A percentile compares a stretch with the other conserved stretches of the same genome.
Conservation (phyloP, 37 sponge, comb jelly and placozoan species). For the Beroe ovata region DNA sequence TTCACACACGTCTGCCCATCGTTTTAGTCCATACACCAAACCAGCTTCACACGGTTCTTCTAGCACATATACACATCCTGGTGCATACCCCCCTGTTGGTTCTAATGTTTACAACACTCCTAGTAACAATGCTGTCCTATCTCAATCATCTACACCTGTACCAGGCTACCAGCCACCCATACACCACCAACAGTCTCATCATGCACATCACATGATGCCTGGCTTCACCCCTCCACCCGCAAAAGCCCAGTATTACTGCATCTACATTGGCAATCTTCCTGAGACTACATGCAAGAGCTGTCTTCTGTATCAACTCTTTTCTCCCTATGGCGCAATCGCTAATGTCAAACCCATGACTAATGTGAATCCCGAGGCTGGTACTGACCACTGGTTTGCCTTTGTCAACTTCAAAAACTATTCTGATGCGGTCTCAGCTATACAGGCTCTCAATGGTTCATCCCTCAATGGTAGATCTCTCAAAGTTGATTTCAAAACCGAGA, state of each 20-base stretch:
- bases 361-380: constrained; percentile 72
- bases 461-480: constrained; percentile 83
- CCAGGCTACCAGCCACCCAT: constrained; percentile 25
- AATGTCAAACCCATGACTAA: constrained; percentile 75
- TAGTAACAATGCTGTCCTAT: not conserved
- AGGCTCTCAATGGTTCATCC: constrained; percentile 72
- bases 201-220: constrained; percentile 19
- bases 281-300: constrained; percentile 63
- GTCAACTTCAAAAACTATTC: constrained; percentile 90
- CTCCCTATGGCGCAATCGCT: constrained; percentile 86
- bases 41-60: not conserved
- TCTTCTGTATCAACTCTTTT: constrained; percentile 85
- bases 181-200: not conserved
- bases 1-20: not conserved
- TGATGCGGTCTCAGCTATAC: constrained; percentile 79
- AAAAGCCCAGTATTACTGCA: not conserved
- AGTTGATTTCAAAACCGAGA: constrained; percentile 80
- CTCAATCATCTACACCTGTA: not conserved
- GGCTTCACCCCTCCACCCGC: not conserved
- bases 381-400: constrained; percentile 84
- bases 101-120: not conserved
- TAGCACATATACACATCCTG: constrained; percentile 5
- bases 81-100: constrained; percentile 39
- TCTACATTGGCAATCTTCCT: constrained; percentile 59
- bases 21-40: constrained; percentile 22